These are phyloP conservation scores for Damaliscus lunatus DNA, from an alignment of 2,113 vertebrate species.

Conservation along the genomic window DNA sequence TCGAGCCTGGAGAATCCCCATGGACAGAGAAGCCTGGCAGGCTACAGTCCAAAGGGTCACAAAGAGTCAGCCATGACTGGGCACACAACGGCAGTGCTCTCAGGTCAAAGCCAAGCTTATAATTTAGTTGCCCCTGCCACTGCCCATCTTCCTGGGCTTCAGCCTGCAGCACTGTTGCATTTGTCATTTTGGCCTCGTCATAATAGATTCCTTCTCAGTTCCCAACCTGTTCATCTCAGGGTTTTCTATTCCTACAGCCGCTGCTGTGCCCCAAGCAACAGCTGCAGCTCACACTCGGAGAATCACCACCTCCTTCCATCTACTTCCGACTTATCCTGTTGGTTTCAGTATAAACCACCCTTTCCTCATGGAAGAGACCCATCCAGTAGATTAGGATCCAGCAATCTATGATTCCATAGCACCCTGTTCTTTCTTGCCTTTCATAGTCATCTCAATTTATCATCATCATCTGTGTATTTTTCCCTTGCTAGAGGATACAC, in stretches of 20 bases:
- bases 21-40: neutral
- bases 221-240: neutral
- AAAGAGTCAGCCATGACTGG: neutral
- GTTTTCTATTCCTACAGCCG: neutral
- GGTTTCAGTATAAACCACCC: neutral
- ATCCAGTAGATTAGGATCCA: neutral
- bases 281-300: neutral
- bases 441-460: neutral
- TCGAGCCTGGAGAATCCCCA: neutral
- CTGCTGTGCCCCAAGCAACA: neutral
- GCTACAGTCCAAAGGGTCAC: neutral
- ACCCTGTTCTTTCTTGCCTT: neutral
- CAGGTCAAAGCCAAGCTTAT: neutral
- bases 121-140: too few relatives aligned
- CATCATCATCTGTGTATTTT: neutral
- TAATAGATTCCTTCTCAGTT: neutral
- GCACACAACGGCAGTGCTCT: neutral
- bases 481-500: neutral
- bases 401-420: neutral
- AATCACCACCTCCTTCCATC: neutral
- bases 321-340: rapidly evolving
- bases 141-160: neutral
- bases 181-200: neutral
- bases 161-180: neutral
- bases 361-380: neutral